These are phyloP conservation scores for Isichthys henryi DNA, from an alignment of 2,113 vertebrate species.

Conservation along the genomic window DNA sequence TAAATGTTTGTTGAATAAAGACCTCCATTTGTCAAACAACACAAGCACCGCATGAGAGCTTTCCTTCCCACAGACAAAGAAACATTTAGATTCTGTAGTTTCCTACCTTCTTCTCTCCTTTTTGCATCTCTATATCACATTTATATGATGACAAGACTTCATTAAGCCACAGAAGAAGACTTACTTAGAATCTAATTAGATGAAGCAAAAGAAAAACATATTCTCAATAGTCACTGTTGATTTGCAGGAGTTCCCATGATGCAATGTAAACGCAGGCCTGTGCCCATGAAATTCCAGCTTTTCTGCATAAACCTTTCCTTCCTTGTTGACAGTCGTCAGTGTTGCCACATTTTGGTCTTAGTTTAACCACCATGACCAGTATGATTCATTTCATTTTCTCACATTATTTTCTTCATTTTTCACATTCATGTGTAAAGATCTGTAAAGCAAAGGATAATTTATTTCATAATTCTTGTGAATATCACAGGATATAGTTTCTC, in stretches of 20 bases:
- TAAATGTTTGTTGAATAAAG: constrained; percentile 2
- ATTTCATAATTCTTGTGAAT: neutral
- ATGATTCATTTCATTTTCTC: neutral
- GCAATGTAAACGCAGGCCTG: neutral
- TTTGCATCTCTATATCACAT: constrained; percentile 20
- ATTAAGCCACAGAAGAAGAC: constrained; percentile 43
- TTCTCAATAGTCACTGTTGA: neutral
- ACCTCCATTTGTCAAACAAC: constrained; percentile 11
- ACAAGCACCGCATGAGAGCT: constrained; percentile 3
- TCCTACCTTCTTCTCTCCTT: constrained; percentile 5
- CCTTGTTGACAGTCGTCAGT: neutral
- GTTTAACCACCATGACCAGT: neutral
- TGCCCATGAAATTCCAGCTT: neutral
- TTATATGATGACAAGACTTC: constrained; percentile 43
- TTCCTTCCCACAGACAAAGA: neutral
- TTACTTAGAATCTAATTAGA: constrained; percentile 47
- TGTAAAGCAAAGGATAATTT: neutral
- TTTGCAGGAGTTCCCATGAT: constrained; percentile 18
- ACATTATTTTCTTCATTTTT: neutral
- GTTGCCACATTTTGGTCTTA: neutral
- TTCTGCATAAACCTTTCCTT: neutral
- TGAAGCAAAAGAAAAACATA: constrained; percentile 29
- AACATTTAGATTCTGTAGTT: neutral
- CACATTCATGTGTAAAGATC: neutral
- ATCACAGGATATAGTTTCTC: neutral